A percentile compares a stretch with the other conserved stretches of the same genome.
phyloP scores from a whole-genome alignment of 2,113 vertebrate genomes.

The Scopus umbretta region DNA sequence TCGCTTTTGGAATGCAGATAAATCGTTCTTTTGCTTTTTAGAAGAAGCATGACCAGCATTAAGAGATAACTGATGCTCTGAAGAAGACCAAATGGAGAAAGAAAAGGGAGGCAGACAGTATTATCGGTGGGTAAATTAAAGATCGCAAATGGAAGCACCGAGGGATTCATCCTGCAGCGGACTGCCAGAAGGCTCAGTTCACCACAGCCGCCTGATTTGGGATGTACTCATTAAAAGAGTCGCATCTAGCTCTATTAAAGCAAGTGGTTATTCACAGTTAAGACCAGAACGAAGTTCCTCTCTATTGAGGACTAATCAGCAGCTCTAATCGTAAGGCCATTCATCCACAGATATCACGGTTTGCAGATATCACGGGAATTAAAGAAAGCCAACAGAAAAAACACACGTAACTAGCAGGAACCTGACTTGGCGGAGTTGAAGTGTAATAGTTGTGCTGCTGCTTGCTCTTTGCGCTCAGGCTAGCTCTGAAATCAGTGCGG shows the following conservation, averaged over 20 bases:
- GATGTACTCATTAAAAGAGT: neutral
- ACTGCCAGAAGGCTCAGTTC: neutral
- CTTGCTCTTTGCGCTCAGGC: neutral
- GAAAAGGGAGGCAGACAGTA: neutral
- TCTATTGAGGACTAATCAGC: neutral
- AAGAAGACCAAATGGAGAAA: neutral
- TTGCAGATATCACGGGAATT: neutral
- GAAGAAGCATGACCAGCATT: neutral
- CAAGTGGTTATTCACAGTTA: neutral
- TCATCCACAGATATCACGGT: neutral
- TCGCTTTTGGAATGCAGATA: neutral
- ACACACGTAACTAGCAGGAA: neutral
- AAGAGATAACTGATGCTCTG: neutral
- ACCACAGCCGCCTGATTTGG: neutral
- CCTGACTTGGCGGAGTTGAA: neutral
- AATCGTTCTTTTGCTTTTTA: no score
- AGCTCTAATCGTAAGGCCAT: neutral
- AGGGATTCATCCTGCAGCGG: neutral
- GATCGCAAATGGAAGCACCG: neutral
- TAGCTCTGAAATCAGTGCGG: neutral
- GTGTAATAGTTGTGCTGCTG: neutral
- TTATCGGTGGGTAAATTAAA: fast-evolving
- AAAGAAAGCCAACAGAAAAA: neutral
- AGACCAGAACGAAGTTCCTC: neutral
- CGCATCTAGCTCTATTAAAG: neutral